Evolutionary conservation across 1,140 invertebrate genomes (phyloP).

Genomic region (Heliconius nattereri): DNA sequence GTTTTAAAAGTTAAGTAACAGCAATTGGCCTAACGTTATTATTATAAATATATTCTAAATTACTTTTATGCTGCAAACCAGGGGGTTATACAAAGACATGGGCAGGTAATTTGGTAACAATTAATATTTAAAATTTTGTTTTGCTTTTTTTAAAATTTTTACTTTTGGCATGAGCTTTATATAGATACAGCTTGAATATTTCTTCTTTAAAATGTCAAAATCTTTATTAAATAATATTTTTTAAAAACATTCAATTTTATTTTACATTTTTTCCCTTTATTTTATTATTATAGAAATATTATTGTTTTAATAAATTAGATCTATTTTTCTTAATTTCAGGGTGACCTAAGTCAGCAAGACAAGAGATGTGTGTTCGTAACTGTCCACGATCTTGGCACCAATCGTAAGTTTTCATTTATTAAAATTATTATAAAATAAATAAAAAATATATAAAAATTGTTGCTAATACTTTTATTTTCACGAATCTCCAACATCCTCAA

Average conservation of each 20-base stretch:
- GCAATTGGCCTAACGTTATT: slow-evolving; percentile 12
- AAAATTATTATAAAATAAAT: background rate
- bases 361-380: slow-evolving; percentile 92
- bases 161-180: too few species aligned
- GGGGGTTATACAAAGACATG: slow-evolving; percentile 49
- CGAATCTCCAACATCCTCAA: too few species aligned
- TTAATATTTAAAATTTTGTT: too few species aligned
- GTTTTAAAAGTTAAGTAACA: background rate
- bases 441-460: too few species aligned
- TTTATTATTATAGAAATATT: too few species aligned
- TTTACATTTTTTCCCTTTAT: too few species aligned
- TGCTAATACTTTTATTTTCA: too few species aligned
- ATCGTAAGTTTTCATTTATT: slow-evolving; percentile 86
- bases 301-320: background rate
- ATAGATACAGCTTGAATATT: too few species aligned
- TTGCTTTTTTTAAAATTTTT: too few species aligned
- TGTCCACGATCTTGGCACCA: slow-evolving; percentile 94
- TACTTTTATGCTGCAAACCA: slow-evolving; percentile 46
- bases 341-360: slow-evolving; percentile 88
- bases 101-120: slow-evolving; percentile 43
- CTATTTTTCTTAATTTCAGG: slow-evolving; percentile 79
- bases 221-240: too few species aligned
- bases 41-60: slow-evolving; percentile 20
- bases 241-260: too few species aligned
- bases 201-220: too few species aligned